Base-by-base conservation (phyloP, 2,888 invertebrate genomes). In the Pogonocherus hispidulus region DNA sequence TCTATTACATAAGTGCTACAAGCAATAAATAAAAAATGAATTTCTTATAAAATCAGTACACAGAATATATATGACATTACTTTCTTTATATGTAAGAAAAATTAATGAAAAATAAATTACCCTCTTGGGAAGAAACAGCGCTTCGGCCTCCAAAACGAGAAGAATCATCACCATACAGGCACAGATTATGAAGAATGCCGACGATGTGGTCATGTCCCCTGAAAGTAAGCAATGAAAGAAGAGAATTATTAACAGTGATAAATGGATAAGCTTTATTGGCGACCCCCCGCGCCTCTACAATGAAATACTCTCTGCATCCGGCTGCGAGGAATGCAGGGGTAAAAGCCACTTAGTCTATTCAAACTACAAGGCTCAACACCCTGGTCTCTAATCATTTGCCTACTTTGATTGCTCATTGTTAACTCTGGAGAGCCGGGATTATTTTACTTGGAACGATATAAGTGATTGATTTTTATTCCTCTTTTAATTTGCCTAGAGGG, bases 301-400 rank as follows among this genome's bases (percentile, higher is more conserved):
- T 81, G 82, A 82, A 84, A 84, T 76, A 79, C 84, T 82, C 80
- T 84, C 78, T 72, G 77, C 80, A 75, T 77, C 82, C 81, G 77
- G 79, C 82, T 73, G 82, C 65, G 82, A 74, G 79, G 81, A 80
- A 81, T 80, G 79, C 74, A 78, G 76, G 78, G 80, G 76, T 75
- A 73, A 79, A 79, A 76, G 75, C 76, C 79, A 77, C 79, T 78
- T 74, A 77, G 74, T 71, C 73, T 73, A 68, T 67, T 63, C 62
- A 22, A 59, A 62, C 51, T 56, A 60, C 70, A 54, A 46, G 55
- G 55, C 59, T 27, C 54, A 55, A 37, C 62, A 63, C 66, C 70
- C 70, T 64, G 54, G 52, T 69, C 68, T 65, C 68, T 65, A 62
- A 67, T 72, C 70, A 68, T 72, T 70, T 70, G 70, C 68, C 66